A percentile compares a stretch with the other conserved stretches of the same genome.
Evolutionary conservation across 1,140 invertebrate genomes (phyloP).

Genomic region (Neodiprion virginianus): DNA sequence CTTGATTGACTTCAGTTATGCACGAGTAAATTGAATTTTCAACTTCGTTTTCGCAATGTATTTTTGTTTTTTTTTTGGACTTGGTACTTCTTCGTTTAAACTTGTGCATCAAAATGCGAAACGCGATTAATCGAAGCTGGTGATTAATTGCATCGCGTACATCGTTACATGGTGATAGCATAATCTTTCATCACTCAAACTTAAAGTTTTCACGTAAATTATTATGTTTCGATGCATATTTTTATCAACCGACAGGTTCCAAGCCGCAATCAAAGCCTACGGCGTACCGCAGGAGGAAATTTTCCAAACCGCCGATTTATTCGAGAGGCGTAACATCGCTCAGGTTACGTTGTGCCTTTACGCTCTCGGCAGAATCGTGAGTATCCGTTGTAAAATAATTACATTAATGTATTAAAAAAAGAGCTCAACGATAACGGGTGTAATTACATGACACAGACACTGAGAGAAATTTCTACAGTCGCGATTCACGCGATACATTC

Average conservation of each 20-base stretch:
- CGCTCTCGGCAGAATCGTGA: slow-evolving; percentile 87
- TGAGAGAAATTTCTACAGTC: neutral
- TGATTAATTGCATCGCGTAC: no score
- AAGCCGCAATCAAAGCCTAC: slow-evolving; percentile 90
- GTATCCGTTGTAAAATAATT: slow-evolving; percentile 50
- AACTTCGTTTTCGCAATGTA: no score
- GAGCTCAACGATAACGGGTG: no score
- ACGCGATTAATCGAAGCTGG: no score
- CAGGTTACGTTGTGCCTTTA: slow-evolving; percentile 94
- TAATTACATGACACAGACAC: neutral
- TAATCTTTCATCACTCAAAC: no score
- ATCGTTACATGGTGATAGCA: no score
- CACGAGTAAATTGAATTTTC: no score
- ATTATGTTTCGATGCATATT: neutral
- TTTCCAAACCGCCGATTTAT: slow-evolving; percentile 98
- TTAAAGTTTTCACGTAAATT: no score
- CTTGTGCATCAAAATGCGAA: no score
- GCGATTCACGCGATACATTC: slow-evolving; percentile 9
- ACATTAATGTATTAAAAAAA: neutral
- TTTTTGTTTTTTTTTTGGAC: no score
- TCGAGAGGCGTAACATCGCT: slow-evolving; percentile 94
- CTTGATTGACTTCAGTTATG: no score
- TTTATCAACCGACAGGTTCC: slow-evolving; percentile 71
- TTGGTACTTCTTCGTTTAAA: no score
- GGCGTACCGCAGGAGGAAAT: slow-evolving; percentile 97